phyloP scores from a whole-genome alignment of 2,797 vertebrate species.

The Morus bassanus region DNA sequence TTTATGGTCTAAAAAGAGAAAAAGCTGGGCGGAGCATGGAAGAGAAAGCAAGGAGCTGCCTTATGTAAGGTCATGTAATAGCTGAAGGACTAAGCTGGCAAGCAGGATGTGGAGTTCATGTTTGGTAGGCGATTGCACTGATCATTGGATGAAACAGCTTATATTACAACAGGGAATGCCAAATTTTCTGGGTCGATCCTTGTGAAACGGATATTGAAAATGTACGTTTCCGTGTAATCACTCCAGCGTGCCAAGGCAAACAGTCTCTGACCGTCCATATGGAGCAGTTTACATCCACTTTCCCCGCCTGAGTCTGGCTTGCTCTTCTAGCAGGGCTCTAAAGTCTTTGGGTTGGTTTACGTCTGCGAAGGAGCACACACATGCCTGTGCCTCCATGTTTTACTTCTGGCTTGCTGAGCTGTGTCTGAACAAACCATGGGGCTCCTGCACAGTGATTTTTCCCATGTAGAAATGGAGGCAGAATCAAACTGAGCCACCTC shows the following conservation, averaged over 20 bases:
- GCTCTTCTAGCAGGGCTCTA: background rate
- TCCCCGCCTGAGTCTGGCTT: fast-evolving
- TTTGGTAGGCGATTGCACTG: background rate
- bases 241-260: background rate
- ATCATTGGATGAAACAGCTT: background rate
- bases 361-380: fast-evolving
- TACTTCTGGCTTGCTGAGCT: background rate
- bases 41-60: background rate
- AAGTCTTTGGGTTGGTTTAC: background rate
- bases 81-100: background rate
- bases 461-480: fast-evolving
- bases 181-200: background rate
- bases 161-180: background rate
- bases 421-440: background rate
- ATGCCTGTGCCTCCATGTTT: fast-evolving
- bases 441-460: fast-evolving
- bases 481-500: background rate
- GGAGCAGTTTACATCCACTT: fast-evolving
- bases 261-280: fast-evolving
- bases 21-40: background rate
- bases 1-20: background rate
- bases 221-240: fast-evolving
- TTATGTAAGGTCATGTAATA: background rate
- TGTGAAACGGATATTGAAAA: background rate
- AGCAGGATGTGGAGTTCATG: fast-evolving